phyloP scores from a whole-genome alignment of 1,140 invertebrate genomes.

The Halictus rubicundus region DNA sequence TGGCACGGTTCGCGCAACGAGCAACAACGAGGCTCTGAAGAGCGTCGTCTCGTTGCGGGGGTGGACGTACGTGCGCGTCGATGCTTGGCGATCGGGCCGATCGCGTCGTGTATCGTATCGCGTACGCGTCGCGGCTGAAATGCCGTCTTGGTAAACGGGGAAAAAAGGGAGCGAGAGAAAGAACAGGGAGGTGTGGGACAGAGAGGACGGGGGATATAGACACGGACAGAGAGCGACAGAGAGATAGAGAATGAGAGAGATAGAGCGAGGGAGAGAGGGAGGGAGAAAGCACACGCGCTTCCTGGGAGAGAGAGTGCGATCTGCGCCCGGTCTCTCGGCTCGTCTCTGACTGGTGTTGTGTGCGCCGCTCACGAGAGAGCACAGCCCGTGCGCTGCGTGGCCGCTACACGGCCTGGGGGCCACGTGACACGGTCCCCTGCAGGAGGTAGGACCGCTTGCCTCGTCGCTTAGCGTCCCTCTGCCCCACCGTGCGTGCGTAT shows the following conservation, averaged over 20 bases:
- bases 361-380: constrained; percentile 62
- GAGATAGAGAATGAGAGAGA: constrained; percentile 17
- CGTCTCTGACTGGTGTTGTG: constrained; percentile 75
- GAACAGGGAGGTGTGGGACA: neutral
- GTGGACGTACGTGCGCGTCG: neutral
- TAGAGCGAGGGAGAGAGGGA: constrained; percentile 12
- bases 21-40: too few species aligned
- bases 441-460: constrained; percentile 67
- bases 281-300: constrained; percentile 51
- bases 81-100: neutral
- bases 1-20: neutral
- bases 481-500: constrained; percentile 44
- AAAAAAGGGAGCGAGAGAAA: constrained; percentile 14
- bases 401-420: constrained; percentile 63
- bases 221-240: constrained; percentile 6
- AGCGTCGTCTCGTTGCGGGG: neutral
- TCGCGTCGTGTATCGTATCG: neutral
- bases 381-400: constrained; percentile 66
- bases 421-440: constrained; percentile 69
- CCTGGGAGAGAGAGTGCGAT: constrained; percentile 57
- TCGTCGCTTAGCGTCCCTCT: neutral
- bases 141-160: constrained; percentile 30
- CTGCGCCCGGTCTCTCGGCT: constrained; percentile 74
- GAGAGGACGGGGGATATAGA: too few species aligned
- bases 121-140: constrained; percentile 34